Evolutionary conservation across 2,113 vertebrate genomes (phyloP).

Genomic region (Sylvietta virens): DNA sequence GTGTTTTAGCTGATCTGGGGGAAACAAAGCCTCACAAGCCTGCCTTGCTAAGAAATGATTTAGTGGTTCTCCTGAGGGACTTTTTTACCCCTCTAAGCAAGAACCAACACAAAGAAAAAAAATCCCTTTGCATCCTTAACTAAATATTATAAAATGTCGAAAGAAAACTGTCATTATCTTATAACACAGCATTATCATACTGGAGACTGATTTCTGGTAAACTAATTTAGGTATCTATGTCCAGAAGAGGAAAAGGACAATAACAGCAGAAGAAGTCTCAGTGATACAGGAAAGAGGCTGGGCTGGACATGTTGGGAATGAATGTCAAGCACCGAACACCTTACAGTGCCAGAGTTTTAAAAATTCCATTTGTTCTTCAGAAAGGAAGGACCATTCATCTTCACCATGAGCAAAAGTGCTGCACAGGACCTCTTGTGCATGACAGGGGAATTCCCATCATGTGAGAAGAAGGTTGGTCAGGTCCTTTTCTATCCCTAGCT

Average conservation of each 20-base stretch:
- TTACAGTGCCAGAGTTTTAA: neutral
- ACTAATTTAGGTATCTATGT: neutral
- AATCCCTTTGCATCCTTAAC: constrained; percentile 38
- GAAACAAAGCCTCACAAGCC: constrained; percentile 39
- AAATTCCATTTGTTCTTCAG: neutral
- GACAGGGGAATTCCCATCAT: neutral
- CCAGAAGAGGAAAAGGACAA: neutral
- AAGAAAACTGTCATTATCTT: constrained; percentile 10
- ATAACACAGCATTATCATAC: constrained; percentile 1
- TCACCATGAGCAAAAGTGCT: neutral
- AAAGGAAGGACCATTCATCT: neutral
- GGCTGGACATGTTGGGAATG: neutral
- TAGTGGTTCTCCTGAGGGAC: constrained; percentile 12
- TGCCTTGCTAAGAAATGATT: constrained; percentile 51
- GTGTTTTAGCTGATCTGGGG: constrained; percentile 42
- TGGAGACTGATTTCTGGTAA: neutral
- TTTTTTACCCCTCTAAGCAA: neutral
- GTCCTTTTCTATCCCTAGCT: neutral
- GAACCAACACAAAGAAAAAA: constrained; percentile 40
- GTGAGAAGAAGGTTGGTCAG: neutral
- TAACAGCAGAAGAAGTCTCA: neutral
- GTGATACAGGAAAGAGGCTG: neutral
- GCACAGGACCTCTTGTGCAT: neutral
- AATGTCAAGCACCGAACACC: neutral
- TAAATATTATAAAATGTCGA: constrained; percentile 49